Conservation (phyloP, 2,113 vertebrate genomes). For the Odocoileus hemionus region DNA sequence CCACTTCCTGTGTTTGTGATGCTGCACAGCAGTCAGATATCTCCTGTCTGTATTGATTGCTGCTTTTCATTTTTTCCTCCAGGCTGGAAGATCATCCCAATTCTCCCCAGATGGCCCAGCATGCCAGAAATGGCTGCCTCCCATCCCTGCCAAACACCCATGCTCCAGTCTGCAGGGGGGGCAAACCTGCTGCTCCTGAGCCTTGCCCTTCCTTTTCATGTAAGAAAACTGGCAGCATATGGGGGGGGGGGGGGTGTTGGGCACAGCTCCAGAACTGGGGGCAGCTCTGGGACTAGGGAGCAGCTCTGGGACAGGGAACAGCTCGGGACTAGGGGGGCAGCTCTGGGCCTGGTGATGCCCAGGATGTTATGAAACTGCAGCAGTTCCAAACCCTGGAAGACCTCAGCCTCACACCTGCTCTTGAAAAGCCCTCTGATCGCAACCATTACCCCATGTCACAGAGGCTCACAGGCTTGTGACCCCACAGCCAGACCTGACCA, state of each 20-base stretch:
- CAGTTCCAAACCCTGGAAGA: neutral
- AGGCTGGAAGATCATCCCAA: conserved; percentile 70
- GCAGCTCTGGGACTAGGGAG: neutral
- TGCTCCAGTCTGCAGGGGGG: conserved; percentile 75
- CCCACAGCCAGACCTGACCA: neutral
- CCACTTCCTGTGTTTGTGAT: neutral
- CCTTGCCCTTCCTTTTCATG: conserved; percentile 77
- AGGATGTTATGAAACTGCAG: neutral
- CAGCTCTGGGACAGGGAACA: neutral
- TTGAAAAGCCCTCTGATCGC: neutral
- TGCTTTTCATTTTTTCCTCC: conserved; percentile 38
- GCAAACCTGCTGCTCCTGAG: conserved; percentile 76
- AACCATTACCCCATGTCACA: neutral
- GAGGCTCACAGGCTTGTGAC: fast-evolving
- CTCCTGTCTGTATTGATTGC: neutral
- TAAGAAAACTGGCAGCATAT: conserved; percentile 64
- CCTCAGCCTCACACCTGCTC: too few relatives aligned
- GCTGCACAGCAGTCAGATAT: fast-evolving
- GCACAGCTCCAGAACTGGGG: neutral
- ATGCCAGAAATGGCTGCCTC: conserved; percentile 58
- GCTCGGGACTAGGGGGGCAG: neutral
- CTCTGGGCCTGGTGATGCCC: neutral
- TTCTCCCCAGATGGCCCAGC: conserved; percentile 49
- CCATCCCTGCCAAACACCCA: conserved; percentile 58
- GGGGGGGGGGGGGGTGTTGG: neutral